These are phyloP conservation scores for Drusus annulatus DNA, from an alignment of 1,140 invertebrate genomes.

Conservation along the genomic window DNA sequence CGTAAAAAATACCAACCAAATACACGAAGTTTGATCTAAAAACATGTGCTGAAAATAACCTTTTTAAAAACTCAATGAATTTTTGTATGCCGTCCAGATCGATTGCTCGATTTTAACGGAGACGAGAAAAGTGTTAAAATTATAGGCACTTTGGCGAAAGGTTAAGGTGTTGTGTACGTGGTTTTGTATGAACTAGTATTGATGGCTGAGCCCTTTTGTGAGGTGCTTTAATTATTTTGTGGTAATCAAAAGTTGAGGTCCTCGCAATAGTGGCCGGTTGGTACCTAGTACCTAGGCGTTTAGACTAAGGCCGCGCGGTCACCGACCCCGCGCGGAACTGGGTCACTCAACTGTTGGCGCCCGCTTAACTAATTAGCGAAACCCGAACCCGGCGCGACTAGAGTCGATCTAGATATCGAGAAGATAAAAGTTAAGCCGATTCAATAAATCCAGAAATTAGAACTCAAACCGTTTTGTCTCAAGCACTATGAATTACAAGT, in stretches of 20 bases:
- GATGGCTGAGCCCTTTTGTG: background rate
- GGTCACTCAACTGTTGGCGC: constrained; percentile 25
- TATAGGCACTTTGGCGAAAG: background rate
- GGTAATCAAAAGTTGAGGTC: background rate
- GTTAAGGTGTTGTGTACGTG: background rate
- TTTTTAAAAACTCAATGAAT: background rate
- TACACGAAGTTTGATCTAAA: too few species aligned
- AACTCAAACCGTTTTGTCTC: too few species aligned
- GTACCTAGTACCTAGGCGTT: background rate
- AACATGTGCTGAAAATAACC: background rate
- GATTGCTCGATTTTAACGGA: background rate
- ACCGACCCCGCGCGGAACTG: constrained; percentile 17
- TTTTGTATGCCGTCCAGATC: background rate
- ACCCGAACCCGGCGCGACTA: background rate
- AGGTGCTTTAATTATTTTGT: background rate
- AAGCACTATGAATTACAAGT: too few species aligned
- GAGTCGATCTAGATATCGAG: too few species aligned
- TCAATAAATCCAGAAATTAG: too few species aligned
- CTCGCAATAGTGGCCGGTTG: constrained; percentile 9
- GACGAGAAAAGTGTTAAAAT: background rate
- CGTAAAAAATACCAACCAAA: background rate
- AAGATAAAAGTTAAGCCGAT: too few species aligned
- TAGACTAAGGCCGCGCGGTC: constrained; percentile 36
- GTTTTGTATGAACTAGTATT: too few species aligned
- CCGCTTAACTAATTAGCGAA: background rate